Evolutionary conservation across 1,140 invertebrate genomes (phyloP), one percentile per base, ranked within the genome.

Genomic region (Lethrus apterus): DNA sequence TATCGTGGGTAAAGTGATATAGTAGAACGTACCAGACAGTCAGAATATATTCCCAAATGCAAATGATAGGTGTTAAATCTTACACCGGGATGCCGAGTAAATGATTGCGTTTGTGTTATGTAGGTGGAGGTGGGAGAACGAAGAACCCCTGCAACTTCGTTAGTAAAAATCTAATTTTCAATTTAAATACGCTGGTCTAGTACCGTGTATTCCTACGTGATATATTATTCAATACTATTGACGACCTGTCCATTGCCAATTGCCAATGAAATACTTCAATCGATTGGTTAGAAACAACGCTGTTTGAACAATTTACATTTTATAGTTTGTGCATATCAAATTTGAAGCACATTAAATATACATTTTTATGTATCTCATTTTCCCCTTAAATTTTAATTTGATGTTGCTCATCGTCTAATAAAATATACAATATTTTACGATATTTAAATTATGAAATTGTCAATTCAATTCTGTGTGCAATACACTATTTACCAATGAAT

Each of bases 1-100:
- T 21, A 21, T 26, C 21, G 40, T 11, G 40, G 40, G 14, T 13
- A 15, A 14, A 33, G 24, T 29, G 40, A 42, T 42, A 26, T 42
- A 42, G 40, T 29, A 14, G 40, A 5, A 26, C 23, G n/a, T 26
- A 26, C 23, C 40, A 11, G 40, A 42, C 23, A 15, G 15, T 26
- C 24, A 24, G 21, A 38, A 42, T 42, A 26, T 42, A 42, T 42
- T 29, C 44, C 20, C 11, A 46, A 46, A 46, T 46, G 44, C 44
- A 46, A 46, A 46, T 46, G 44, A 38, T 35, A 46, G 23, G 33
- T 46, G 44, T 46, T 42, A 42, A 42, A 42, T 42, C 40, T 42
- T 42, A 17, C 40, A 14, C 40, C 40, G 21, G 40, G 40, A 42
- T 14, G 7, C 40, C n/a, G 11, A 20, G 17, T 29, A 29, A 38